phyloP scores from a whole-genome alignment of 1,140 invertebrate species.

The Heterodera schachtii region DNA sequence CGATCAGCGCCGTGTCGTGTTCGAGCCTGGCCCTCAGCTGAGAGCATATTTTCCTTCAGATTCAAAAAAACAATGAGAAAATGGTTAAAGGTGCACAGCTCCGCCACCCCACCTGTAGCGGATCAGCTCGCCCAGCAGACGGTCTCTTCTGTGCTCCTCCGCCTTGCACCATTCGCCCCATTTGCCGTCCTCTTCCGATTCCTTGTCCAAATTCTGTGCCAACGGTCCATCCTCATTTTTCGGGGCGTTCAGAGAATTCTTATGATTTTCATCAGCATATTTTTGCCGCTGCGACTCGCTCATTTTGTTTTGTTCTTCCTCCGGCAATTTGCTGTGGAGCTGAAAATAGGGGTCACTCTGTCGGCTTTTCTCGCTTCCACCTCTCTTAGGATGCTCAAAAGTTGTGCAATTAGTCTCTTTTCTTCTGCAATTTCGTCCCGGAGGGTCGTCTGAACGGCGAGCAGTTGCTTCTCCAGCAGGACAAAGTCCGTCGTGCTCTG shows the following conservation, averaged over 20 bases:
- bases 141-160: constrained; percentile 24
- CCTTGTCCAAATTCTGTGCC: not conserved
- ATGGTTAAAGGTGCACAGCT: not conserved
- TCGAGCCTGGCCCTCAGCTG: constrained; percentile 43
- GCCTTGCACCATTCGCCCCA: constrained; percentile 17
- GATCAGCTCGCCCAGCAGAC: constrained; percentile 38
- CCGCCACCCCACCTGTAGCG: constrained; percentile 24
- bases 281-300: constrained; percentile 7
- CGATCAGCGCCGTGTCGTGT: constrained; percentile 44
- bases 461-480: constrained; percentile 51
- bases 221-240: not conserved
- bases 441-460: constrained; percentile 47
- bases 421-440: constrained; percentile 50
- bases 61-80: not conserved
- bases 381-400: constrained; percentile 36
- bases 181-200: constrained; percentile 11
- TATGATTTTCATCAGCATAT: constrained; percentile 17
- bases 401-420: constrained; percentile 43
- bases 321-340: constrained; percentile 17
- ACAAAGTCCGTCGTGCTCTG: constrained; percentile 26
- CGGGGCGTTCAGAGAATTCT: not conserved
- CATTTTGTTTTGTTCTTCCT: constrained; percentile 13
- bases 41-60: constrained; percentile 25
- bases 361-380: not conserved
- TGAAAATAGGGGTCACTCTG: constrained; percentile 1